These are phyloP conservation scores for Struthio camelus DNA, from an alignment of 2,113 vertebrate genomes.

Conservation along the genomic window DNA sequence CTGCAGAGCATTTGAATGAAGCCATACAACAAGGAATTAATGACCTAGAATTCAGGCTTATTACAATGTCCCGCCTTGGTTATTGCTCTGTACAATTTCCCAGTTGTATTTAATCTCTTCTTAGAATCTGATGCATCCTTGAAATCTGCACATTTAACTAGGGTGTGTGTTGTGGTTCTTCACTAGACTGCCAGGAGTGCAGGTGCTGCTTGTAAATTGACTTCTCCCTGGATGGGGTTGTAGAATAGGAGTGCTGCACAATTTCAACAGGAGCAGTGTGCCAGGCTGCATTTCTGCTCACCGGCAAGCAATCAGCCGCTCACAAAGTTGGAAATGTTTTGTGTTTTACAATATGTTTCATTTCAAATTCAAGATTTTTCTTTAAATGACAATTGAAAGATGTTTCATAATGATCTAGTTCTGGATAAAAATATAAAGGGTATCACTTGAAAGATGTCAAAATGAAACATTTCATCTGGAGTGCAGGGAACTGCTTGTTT, in stretches of 20 bases:
- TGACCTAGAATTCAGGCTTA: background rate
- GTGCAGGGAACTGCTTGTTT: constrained; percentile 16
- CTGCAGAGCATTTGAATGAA: background rate
- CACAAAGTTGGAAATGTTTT: background rate
- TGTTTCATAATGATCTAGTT: background rate
- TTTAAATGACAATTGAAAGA: constrained; percentile 21
- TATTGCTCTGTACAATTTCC: background rate
- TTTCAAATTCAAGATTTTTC: background rate
- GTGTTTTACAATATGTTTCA: background rate
- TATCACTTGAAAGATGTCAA: constrained; percentile 5
- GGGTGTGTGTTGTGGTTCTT: accelerated
- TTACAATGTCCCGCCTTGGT: background rate
- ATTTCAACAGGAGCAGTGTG: accelerated
- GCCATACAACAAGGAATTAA: background rate
- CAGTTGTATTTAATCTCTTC: background rate
- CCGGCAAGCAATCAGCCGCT: background rate
- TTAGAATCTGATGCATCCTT: background rate
- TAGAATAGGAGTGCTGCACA: background rate
- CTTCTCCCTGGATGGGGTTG: background rate
- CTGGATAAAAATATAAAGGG: background rate
- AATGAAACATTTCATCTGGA: constrained; percentile 8
- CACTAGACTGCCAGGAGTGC: background rate
- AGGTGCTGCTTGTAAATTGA: background rate
- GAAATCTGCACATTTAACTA: background rate
- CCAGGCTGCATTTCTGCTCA: background rate